Evolutionary conservation across 2,888 invertebrate species (phyloP), one percentile per base, ranked within the genome.

Genomic region (Coleophora flavipennella): DNA sequence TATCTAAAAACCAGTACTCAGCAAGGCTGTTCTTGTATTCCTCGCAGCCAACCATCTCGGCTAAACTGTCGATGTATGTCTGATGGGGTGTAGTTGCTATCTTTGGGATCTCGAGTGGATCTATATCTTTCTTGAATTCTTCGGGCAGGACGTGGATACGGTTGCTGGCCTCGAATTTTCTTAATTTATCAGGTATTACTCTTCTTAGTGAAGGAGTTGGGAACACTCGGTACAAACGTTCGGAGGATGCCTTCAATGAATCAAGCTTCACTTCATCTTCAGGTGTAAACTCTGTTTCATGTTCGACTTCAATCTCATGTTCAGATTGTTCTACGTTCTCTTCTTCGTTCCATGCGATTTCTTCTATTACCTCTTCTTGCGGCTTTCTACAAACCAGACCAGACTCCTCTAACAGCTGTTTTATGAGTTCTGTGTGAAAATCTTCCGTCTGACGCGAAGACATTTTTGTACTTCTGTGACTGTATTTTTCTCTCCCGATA

Each of bases 1-100:
- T 83, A 29, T 87, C 87, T 51, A 87, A 48, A 40, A 87, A 84
- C 87, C 87, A 87, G 52, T 60, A 85, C 39, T 85, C 84, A 0
- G 83, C 74, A 39, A 85, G 48, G 38, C 79, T 85, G 12, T 59
- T 73, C 39, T 57, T 67, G 40, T 78, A 85, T 32, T 61, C 57
- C 1, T 43, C 59, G 32, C 86, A 78, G 0, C 81, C 85, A 0
- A 81, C 60, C 13, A 78, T 44, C 0, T 67, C 58, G 0, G 68
- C 86, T 38, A 86, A 46, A 3, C 67, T 57, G n/a, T 78, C 78
- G 6, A 84, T 83, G 41, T 74, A 80, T 43, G 59, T 69, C 48
- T 72, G 65, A 10, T 59, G 70, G 0, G 75, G 51, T 0, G 78
- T 79, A 0, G 33, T 28, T 0, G 52, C 47, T 44, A 84, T 80